Conservation (phyloP, 2,888 invertebrate species). For the Sthenelais limicola region DNA sequence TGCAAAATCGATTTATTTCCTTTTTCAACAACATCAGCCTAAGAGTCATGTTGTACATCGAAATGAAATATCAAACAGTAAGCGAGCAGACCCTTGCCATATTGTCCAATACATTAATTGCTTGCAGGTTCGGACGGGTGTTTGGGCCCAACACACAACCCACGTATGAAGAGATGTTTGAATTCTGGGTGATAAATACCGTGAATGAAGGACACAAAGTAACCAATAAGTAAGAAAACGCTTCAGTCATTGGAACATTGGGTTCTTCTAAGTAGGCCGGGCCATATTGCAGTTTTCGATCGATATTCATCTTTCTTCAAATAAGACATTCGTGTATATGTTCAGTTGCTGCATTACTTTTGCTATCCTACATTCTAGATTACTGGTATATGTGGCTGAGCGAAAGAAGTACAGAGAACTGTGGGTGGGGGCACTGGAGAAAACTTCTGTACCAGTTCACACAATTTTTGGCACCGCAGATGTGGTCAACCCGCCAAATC, state of each 20-base stretch:
- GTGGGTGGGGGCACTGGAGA: slow-evolving; percentile 67
- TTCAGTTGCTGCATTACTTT: background rate
- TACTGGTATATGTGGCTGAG: slow-evolving; percentile 64
- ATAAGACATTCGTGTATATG: background rate
- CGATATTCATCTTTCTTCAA: too few relatives aligned
- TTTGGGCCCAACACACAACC: slow-evolving; percentile 65
- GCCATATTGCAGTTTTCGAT: too few relatives aligned
- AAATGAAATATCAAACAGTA: background rate
- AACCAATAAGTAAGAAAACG: slow-evolving; percentile 44
- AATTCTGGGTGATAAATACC: slow-evolving; percentile 55
- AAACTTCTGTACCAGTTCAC: slow-evolving; percentile 59
- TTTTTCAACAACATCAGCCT: too few relatives aligned
- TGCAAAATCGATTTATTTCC: too few relatives aligned
- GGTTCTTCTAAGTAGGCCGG: too few relatives aligned
- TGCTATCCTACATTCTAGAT: slow-evolving; percentile 46
- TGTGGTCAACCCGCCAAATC: slow-evolving; percentile 64
- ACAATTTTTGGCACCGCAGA: slow-evolving; percentile 70
- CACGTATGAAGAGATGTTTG: slow-evolving; percentile 57
- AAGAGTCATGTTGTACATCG: too few relatives aligned
- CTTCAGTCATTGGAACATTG: too few relatives aligned
- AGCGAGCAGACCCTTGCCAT: too few relatives aligned
- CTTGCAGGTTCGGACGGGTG: slow-evolving; percentile 57
- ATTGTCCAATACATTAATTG: too few relatives aligned
- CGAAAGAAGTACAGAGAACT: slow-evolving; percentile 60
- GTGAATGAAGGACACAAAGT: slow-evolving; percentile 51